Conservation (phyloP, 2,113 vertebrate species). For the Rhizomys pruinosus region DNA sequence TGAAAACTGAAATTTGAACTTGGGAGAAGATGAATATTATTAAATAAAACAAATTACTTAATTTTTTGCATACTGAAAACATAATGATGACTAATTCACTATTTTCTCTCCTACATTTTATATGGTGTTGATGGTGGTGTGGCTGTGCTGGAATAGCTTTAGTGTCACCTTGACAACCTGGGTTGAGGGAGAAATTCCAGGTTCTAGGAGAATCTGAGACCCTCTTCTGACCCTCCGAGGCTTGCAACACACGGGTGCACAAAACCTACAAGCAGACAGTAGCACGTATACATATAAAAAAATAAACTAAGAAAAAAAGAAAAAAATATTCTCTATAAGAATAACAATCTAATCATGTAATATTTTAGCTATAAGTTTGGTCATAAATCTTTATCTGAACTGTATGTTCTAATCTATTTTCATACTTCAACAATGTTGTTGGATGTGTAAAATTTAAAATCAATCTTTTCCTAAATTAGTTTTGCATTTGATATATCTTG, state of each 20-base stretch:
- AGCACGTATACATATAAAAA: too few species aligned
- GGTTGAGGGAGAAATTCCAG: too few species aligned
- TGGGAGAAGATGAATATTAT: background rate
- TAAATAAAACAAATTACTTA: too few species aligned
- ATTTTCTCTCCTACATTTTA: too few species aligned
- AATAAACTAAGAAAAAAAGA: too few species aligned
- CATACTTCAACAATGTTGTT: background rate
- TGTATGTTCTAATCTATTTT: background rate
- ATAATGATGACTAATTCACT: background rate
- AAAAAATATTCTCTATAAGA: background rate
- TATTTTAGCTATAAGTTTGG: background rate
- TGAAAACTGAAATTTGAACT: background rate
- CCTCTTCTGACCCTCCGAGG: too few species aligned
- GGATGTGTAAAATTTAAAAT: background rate
- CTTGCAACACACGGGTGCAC: too few species aligned
- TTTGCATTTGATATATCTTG: background rate
- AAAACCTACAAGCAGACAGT: too few species aligned
- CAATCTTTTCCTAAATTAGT: constrained; percentile 17
- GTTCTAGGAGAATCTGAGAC: too few species aligned
- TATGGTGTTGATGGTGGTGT: background rate
- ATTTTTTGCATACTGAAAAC: background rate
- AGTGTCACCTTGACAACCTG: too few species aligned
- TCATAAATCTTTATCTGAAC: background rate
- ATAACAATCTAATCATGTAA: background rate
- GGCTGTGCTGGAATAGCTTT: background rate